Evolutionary conservation across 2,797 vertebrate genomes (phyloP), one percentile per base, ranked within the genome.

Genomic region (Lacerta agilis): DNA sequence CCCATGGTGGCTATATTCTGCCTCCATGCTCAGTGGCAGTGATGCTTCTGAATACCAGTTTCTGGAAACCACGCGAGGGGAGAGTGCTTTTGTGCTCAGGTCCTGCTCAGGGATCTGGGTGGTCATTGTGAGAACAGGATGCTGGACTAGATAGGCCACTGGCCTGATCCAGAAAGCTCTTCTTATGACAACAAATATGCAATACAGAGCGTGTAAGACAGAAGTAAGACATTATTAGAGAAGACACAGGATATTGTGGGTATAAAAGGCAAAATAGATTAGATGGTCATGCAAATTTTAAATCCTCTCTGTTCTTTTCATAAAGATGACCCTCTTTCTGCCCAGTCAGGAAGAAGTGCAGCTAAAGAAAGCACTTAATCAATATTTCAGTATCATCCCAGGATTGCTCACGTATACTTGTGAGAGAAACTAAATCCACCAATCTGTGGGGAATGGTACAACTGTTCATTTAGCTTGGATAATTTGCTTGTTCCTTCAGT

Each of bases 401-500:
- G 38, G 77, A 81, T 67, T 78, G 75, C 64, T 78, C 73, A 78
- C 10, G 1, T 55, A 67, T 55, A 79, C 18, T 55, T 88, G 33
- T 67, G 71, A 75, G 78, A 67, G 78, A 89, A 89, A 89, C 78
- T 36, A 89, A 81, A 89, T 81, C 69, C 41, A 89, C 41, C 36
- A 55, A 79, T 85, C 78, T 67, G 49, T 41, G 27, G 88, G 78
- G 78, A 81, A 41, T n/a, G 64, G 29, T 85, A 76, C 69, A 85
- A 85, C 71, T 76, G 61, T 79, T 85, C 58, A 66, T 49, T 55
- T 75, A 43, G 78, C 36, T 82, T 33, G 27, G 83, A 85, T 85
- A 89, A 85, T 89, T 89, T 85, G 78, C 78, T 85, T 78, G 58
- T 67, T 85, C 17, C 78, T 85, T 81, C 58, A 80, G 69, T 85